phyloP scores from a whole-genome alignment of 1,140 invertebrate species.

The Lineus longissimus region DNA sequence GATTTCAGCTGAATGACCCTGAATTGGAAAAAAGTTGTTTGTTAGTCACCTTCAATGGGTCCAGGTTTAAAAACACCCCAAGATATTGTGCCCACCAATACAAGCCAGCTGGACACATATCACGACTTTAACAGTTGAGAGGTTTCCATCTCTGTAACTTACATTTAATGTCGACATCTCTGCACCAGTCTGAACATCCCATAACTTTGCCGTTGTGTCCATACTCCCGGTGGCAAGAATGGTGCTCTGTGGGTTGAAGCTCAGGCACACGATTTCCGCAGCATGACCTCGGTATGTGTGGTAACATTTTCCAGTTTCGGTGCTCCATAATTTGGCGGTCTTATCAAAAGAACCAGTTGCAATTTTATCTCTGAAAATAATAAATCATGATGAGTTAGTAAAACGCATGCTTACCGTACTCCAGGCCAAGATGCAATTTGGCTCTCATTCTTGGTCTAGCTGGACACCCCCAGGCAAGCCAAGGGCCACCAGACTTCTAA shows the following conservation, averaged over 20 bases:
- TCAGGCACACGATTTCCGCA: constrained; percentile 63
- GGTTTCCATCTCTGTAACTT: constrained; percentile 18
- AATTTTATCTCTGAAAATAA: constrained; percentile 64
- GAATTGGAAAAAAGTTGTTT: constrained; percentile 50
- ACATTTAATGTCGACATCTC: constrained; percentile 58
- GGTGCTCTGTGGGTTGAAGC: constrained; percentile 63
- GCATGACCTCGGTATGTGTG: constrained; percentile 69
- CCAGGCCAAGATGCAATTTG: too few species aligned
- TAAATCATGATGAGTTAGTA: too few species aligned
- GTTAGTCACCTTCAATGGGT: too few species aligned
- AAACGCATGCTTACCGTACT: too few species aligned
- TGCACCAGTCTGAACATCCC: constrained; percentile 62
- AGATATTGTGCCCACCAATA: too few species aligned
- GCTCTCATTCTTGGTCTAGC: too few species aligned
- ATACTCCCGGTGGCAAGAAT: constrained; percentile 70
- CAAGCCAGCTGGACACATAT: too few species aligned
- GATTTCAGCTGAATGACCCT: constrained; percentile 70
- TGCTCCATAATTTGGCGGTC: constrained; percentile 70
- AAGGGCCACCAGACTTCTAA: too few species aligned
- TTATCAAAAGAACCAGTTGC: constrained; percentile 78
- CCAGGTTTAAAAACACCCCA: too few species aligned
- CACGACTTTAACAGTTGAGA: too few species aligned
- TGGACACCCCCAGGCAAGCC: too few species aligned
- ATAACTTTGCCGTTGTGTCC: constrained; percentile 70
- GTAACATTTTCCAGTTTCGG: constrained; percentile 64